A percentile compares a stretch with the other conserved stretches of the same genome.
Conservation (phyloP, 2,888 invertebrate genomes). For the Tachina lurida region DNA sequence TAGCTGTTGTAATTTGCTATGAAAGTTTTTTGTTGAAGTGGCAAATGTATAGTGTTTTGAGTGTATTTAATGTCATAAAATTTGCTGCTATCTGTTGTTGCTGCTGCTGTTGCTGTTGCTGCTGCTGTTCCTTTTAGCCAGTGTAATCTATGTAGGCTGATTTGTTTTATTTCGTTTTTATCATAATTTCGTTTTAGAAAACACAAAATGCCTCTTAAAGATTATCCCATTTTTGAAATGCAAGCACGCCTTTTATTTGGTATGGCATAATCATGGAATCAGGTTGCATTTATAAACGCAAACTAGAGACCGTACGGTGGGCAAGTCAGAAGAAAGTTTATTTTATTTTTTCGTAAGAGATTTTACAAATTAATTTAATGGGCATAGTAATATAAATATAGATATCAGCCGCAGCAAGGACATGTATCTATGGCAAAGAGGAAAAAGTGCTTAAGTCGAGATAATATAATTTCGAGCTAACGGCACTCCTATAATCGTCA, state of each 20-base stretch:
- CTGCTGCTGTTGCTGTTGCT: not conserved
- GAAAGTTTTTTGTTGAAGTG: conserved; percentile 47
- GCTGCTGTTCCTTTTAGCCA: conserved; percentile 22
- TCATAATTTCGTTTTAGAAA: conserved; percentile 49
- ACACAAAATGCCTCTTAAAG: conserved; percentile 50
- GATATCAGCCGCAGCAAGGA: no score
- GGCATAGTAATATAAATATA: no score
- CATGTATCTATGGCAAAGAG: no score
- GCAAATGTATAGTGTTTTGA: conserved; percentile 49
- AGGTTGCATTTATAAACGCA: not conserved
- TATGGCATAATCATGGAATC: not conserved
- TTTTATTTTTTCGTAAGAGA: not conserved
- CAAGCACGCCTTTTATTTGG: conserved; percentile 34
- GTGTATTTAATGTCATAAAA: conserved; percentile 60
- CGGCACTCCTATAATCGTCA: no score
- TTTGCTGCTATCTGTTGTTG: conserved; percentile 9
- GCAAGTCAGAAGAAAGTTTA: not conserved
- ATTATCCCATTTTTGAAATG: conserved; percentile 41
- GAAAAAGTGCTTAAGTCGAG: no score
- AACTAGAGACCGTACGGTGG: not conserved
- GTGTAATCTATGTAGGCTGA: conserved; percentile 58
- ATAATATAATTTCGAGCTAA: no score
- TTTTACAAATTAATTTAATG: not conserved
- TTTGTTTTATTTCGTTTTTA: conserved; percentile 22
- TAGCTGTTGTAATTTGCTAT: conserved; percentile 19